Evolutionary conservation across 2,797 vertebrate species (phyloP).

Genomic region (Fistularia tabacaria): DNA sequence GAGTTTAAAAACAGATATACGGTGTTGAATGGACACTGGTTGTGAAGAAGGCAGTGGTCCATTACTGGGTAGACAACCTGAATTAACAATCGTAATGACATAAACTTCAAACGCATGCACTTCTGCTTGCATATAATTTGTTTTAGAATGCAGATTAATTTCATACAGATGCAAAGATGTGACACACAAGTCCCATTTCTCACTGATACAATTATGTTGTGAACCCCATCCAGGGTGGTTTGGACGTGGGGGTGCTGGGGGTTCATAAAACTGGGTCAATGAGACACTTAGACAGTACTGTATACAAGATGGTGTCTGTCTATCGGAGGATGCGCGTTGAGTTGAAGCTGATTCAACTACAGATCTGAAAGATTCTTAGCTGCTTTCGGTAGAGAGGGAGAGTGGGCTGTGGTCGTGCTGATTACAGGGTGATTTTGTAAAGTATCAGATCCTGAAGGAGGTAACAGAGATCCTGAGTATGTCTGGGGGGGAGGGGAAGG

Average conservation of each 20-base stretch:
- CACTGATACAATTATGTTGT: conserved; percentile 62
- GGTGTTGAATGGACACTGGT: conserved; percentile 20
- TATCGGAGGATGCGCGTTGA: conserved; percentile 26
- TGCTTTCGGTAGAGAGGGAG: conserved; percentile 25
- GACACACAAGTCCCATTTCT: conserved; percentile 24
- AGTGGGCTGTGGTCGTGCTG: conserved; percentile 23
- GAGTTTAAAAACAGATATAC: conserved; percentile 28
- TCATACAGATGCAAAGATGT: conserved; percentile 33
- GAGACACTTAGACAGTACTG: conserved; percentile 43
- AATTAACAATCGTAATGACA: conserved; percentile 5
- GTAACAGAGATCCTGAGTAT: conserved; percentile 45
- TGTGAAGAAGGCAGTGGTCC: conserved; percentile 18
- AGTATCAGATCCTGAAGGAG: conserved; percentile 50
- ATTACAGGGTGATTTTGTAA: conserved; percentile 32
- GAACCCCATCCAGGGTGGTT: conserved; percentile 49
- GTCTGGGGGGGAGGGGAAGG: conserved; percentile 33
- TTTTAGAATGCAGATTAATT: conserved; percentile 59
- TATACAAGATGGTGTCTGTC: conserved; percentile 45
- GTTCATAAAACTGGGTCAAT: conserved; percentile 59
- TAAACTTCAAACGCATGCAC: conserved; percentile 26
- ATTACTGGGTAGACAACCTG: conserved; percentile 50
- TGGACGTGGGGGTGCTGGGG: conserved; percentile 28
- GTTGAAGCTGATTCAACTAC: conserved; percentile 25
- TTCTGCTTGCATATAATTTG: conserved; percentile 34
- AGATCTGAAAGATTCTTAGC: conserved; percentile 32